Base-by-base conservation (phyloP, 1,140 invertebrate genomes). In the Drosophila tristis region DNA sequence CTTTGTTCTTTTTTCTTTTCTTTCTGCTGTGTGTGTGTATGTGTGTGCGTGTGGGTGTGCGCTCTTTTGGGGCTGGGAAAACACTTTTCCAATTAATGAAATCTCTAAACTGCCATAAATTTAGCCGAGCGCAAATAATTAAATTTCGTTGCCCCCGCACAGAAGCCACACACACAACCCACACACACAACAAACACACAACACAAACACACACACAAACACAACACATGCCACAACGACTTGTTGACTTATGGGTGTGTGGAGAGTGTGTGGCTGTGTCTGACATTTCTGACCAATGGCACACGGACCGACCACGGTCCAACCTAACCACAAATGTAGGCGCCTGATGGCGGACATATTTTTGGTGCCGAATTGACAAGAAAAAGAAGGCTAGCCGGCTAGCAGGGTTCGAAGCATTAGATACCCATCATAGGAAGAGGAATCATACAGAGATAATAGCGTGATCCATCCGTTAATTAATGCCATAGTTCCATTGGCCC, bases 61-160 rank as follows among this genome's bases (percentile, higher is more conserved):
- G n/a, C 15, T 6, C 23, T 31, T 49, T 4, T 53, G 25, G 60
- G 50, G 2, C 45, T 59, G 66, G 71, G 63, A 66, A 85, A 91
- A 76, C 90, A 85, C 80, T 91, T 91, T 91, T 91, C 89, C 89
- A 91, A 91, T 91, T 91, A 91, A 91, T 91, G 80, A 91, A 91
- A 91, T 91, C 89, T 91, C 84, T 85, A 91, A 90, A 82, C 80
- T 90, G 80, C 80, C 89, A 91, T 91, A 91, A 91, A 91, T 91
- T 91, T 65, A 64, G 63, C 70, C 80, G 86, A 73, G 67, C 79
- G 71, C 74, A 85, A 85, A 91, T 91, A 91, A 91, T 91, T 91
- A 91, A 91, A 91, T 91, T 85, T 73, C 66, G 80, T 73, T 53
- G 65, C 70, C 74, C 62, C 62, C 57, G 70, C 62, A 43, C 66